Conservation (phyloP, 2,113 vertebrate species). For the Acrocephalus kingi region DNA sequence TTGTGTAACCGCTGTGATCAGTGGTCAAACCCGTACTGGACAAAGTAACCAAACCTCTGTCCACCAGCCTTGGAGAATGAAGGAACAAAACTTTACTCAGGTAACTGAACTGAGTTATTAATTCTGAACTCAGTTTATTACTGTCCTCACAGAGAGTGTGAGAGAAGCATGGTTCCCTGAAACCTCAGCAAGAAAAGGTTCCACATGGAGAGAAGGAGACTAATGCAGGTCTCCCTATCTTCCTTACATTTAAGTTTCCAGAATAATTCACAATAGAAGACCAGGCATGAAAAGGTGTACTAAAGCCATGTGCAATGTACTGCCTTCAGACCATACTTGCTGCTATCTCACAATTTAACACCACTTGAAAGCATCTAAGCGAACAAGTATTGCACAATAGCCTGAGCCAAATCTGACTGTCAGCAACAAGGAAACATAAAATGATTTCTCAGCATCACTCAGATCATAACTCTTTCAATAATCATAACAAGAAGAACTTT, state of each 20-base stretch:
- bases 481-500: neutral
- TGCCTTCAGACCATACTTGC: neutral
- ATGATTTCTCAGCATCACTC: neutral
- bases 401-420: neutral
- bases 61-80: neutral
- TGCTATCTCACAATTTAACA: neutral
- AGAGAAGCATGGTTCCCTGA: neutral
- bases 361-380: neutral
- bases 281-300: accelerated
- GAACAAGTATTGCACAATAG: neutral
- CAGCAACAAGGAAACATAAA: neutral
- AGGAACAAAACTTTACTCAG: neutral
- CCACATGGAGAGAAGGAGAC: neutral
- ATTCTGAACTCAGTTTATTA: neutral
- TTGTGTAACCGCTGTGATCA: neutral
- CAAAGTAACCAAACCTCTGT: neutral
- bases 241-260: neutral
- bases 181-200: neutral
- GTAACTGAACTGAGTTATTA: neutral
- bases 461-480: neutral
- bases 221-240: neutral
- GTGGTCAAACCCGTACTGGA: neutral
- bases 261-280: neutral
- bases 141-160: neutral
- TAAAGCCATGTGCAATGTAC: neutral